Evolutionary conservation across 2,113 vertebrate genomes (phyloP).

Genomic region (Arothron firmamentum): DNA sequence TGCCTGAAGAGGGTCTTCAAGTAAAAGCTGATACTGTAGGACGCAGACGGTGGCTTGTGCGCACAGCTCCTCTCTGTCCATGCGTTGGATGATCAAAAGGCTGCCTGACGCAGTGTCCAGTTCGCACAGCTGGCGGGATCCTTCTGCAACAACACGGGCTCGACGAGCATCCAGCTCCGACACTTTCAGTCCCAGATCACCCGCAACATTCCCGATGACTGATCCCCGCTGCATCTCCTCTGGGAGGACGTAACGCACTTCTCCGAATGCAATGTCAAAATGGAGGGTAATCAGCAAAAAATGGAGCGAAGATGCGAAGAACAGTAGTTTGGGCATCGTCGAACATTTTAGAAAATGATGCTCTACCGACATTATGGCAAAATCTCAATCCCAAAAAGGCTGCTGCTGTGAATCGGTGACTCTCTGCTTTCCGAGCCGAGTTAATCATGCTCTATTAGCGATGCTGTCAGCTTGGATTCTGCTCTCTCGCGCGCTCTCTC

Average conservation of each 20-base stretch:
- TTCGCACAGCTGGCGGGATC: slow-evolving; percentile 64
- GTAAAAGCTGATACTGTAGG: slow-evolving; percentile 68
- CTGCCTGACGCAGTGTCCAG: slow-evolving; percentile 64
- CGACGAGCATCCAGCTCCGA: slow-evolving; percentile 56
- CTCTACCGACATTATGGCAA: slow-evolving; percentile 19
- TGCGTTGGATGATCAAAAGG: slow-evolving; percentile 70
- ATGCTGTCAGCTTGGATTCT: slow-evolving; percentile 56
- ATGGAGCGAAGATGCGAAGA: slow-evolving; percentile 18
- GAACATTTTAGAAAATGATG: slow-evolving; percentile 20
- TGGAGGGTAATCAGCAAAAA: slow-evolving; percentile 36
- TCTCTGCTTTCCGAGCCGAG: slow-evolving; percentile 40
- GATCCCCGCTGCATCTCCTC: slow-evolving; percentile 69
- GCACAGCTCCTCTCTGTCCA: slow-evolving; percentile 74
- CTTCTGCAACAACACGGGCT: slow-evolving; percentile 66
- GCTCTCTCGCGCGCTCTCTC: slow-evolving; percentile 41
- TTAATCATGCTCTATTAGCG: slow-evolving; percentile 64
- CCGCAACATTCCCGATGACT: slow-evolving; percentile 67
- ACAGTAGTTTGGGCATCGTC: neutral
- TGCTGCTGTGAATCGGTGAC: slow-evolving; percentile 29
- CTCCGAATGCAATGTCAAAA: slow-evolving; percentile 44
- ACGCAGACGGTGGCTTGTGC: slow-evolving; percentile 51
- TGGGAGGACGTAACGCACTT: slow-evolving; percentile 67
- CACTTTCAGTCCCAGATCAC: slow-evolving; percentile 62
- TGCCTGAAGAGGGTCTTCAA: slow-evolving; percentile 69
- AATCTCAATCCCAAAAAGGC: slow-evolving; percentile 26